A percentile compares a stretch with the other conserved stretches of the same genome.
Conservation (phyloP, 2,888 invertebrate species). For the Lomographa bimaculata region DNA sequence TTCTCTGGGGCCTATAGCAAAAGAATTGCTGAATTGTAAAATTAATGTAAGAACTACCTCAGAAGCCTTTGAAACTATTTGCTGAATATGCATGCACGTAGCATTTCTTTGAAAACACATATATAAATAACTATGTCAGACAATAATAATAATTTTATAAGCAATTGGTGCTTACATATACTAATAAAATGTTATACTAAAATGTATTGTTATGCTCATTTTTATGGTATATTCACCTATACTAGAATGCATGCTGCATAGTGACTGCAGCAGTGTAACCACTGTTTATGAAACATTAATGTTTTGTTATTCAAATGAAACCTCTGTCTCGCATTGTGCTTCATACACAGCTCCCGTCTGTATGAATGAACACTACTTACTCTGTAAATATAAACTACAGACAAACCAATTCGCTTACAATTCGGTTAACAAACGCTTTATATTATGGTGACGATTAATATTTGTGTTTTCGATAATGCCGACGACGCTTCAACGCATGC, state of each 20-base stretch:
- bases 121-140: too few relatives aligned
- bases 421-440: slow-evolving; percentile 11
- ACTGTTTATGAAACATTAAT: slow-evolving; percentile 17
- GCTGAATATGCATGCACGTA: too few relatives aligned
- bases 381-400: slow-evolving; percentile 2
- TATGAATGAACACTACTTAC: not conserved
- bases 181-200: too few relatives aligned
- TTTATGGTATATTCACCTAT: too few relatives aligned
- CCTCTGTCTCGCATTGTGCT: slow-evolving; percentile 5
- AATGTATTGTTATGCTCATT: too few relatives aligned
- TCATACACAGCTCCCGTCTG: slow-evolving; percentile 1
- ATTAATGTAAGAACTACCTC: too few relatives aligned
- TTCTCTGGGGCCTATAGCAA: too few relatives aligned
- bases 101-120: too few relatives aligned
- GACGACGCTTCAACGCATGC: slow-evolving; percentile 14
- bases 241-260: not conserved
- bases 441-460: slow-evolving; percentile 6
- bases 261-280: slow-evolving; percentile 1
- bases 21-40: too few relatives aligned
- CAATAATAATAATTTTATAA: too few relatives aligned
- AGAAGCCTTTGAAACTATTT: too few relatives aligned
- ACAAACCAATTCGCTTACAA: slow-evolving; percentile 1
- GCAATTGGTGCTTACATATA: too few relatives aligned
- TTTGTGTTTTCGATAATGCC: slow-evolving; percentile 13
- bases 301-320: slow-evolving; percentile 27